Evolutionary conservation across 2,797 vertebrate genomes (phyloP), one percentile per base, ranked within the genome.

Genomic region (Danio jaintianensis): DNA sequence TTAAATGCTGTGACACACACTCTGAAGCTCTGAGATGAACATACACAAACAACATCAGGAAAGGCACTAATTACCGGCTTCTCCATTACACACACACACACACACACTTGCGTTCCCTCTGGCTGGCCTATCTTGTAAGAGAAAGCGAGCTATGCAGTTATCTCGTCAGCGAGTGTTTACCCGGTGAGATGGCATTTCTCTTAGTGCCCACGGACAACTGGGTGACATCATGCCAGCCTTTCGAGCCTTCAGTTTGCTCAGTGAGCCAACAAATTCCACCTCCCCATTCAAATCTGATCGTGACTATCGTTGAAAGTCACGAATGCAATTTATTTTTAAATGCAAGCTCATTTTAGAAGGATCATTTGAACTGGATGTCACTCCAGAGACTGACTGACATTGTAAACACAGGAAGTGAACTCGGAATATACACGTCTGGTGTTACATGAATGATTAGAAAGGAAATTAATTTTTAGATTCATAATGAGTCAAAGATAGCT

Each of bases 1-100:
- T 82, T 83, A 83, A 79, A 83, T 83, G 68, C 71, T 78, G 61
- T 79, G 70, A 83, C 71, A 83, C 71, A 83, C 58, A 71, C 73
- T 22, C 76, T 62, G 43, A 22, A 58, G 69, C 40, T 80, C 69
- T 18, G 38, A 80, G 78, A 64, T 64, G 69, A 80, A 73, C 69
- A 81, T 72, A 85, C 62, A 78, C 81, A 53, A 78, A 81, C 82
- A 82, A 64, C 79, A 71, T 71, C 63, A 71, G 76, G 81, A 67
- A 47, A 75, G 8, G 58, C 18, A 62, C 48, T 83, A 79, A 85
- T 83, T 76, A 64, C 53, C 18, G 29, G 48, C 61, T 48, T 42
- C 6, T 55, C 63, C 56, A 79, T 66, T 16, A 45, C 38, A 29
- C 69, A 50, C 6, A 61, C 53, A 29, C 29, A 45, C 38, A 29